Conservation (phyloP, 2,888 invertebrate genomes). For the Hypercompe scribonia region DNA sequence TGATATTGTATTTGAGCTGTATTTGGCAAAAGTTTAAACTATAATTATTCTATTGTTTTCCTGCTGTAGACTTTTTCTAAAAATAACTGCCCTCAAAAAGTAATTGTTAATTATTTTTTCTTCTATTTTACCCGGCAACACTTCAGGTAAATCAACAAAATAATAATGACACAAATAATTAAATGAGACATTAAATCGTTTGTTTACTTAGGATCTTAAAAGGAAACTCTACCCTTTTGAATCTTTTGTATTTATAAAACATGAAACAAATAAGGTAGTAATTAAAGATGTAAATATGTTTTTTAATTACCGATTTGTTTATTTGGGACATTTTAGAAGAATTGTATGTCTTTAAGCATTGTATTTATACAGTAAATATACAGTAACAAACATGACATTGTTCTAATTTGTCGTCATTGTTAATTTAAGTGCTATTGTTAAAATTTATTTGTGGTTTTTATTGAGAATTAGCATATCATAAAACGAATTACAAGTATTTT, state of each 20-base stretch:
- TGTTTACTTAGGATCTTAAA: background rate
- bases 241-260: slow-evolving; percentile 3
- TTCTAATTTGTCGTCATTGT: background rate
- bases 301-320: background rate
- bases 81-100: background rate
- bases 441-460: too few relatives aligned
- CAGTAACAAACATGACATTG: background rate
- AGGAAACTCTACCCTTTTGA: background rate
- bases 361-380: background rate
- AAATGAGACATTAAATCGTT: background rate
- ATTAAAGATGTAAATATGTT: slow-evolving; percentile 3
- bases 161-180: slow-evolving; percentile 3
- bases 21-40: too few relatives aligned
- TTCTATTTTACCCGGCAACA: background rate
- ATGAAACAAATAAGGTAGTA: background rate
- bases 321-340: background rate
- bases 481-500: too few relatives aligned
- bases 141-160: background rate
- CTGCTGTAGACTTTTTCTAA: background rate
- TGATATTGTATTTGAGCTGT: too few relatives aligned
- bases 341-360: background rate
- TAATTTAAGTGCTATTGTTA: background rate
- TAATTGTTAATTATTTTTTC: background rate
- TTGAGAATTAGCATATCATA: too few relatives aligned
- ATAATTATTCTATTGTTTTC: too few relatives aligned